These are phyloP conservation scores for Aphodius granarius DNA, from an alignment of 2,888 invertebrate species.

Conservation along the genomic window DNA sequence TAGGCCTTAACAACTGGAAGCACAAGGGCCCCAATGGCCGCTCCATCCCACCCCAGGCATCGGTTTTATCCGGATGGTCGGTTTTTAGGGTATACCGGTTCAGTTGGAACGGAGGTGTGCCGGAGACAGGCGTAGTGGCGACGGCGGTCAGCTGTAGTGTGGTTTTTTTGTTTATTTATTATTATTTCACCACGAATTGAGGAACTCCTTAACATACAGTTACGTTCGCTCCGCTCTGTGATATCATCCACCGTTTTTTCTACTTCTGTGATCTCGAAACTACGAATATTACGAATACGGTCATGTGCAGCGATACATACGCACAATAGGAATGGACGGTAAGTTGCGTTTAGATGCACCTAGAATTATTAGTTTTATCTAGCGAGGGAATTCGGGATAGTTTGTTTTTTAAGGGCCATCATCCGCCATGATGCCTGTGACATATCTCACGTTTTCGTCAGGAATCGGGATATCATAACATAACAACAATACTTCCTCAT, in stretches of 20 bases:
- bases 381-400: conserved; percentile 40
- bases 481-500: too few relatives aligned
- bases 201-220: too few relatives aligned
- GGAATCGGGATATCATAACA: too few relatives aligned
- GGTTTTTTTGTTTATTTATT: conserved; percentile 52
- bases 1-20: conserved; percentile 31
- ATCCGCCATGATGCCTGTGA: conserved; percentile 55
- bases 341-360: not conserved
- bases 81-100: conserved; percentile 51
- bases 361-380: not conserved
- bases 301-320: not conserved
- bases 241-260: not conserved
- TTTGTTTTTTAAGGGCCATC: conserved; percentile 38
- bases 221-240: not conserved
- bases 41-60: conserved; percentile 26
- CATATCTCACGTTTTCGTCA: conserved; percentile 54
- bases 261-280: not conserved
- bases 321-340: not conserved
- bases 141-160: conserved; percentile 29
- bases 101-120: conserved; percentile 51
- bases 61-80: conserved; percentile 31
- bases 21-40: conserved; percentile 37
- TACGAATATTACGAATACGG: not conserved
- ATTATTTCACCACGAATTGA: too few relatives aligned
- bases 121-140: conserved; percentile 46